A percentile compares a stretch with the other conserved stretches of the same genome.
phyloP scores from a whole-genome alignment of 2,797 vertebrate species.

The Rallus crepitans region DNA sequence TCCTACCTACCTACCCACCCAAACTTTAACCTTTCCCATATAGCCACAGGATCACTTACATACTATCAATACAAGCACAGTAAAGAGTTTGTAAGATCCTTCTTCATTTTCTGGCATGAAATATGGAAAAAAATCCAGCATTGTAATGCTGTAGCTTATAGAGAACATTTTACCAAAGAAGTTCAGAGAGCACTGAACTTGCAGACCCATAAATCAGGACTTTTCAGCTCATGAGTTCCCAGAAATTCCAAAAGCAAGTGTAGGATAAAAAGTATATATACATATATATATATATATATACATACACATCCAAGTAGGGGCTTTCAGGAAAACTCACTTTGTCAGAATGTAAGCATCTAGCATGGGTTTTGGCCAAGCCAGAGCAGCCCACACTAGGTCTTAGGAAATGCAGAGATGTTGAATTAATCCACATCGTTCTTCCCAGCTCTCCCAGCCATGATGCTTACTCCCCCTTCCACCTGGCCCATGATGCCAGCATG shows the following conservation, averaged over 20 bases:
- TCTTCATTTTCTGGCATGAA: neutral
- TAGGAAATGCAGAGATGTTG: neutral
- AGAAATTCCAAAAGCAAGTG: neutral
- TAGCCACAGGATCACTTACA: neutral
- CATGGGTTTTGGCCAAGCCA: neutral
- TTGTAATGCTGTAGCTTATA: neutral
- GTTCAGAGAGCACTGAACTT: neutral
- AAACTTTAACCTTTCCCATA: neutral
- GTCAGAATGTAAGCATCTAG: neutral
- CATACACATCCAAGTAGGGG: neutral
- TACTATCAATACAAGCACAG: neutral
- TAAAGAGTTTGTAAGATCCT: neutral
- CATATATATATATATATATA: too few species aligned
- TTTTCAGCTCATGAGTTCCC: neutral
- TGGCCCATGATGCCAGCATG: neutral
- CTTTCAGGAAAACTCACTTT: neutral
- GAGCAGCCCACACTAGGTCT: neutral
- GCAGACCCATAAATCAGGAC: neutral
- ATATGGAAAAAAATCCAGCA: rapidly evolving
- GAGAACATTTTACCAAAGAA: neutral
- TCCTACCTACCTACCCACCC: neutral
- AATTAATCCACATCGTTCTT: neutral
- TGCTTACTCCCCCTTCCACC: neutral
- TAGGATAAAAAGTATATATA: neutral
- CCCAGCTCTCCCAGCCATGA: neutral